These are phyloP conservation scores for Timema podura DNA, from an alignment of 2,888 invertebrate species.

Conservation along the genomic window DNA sequence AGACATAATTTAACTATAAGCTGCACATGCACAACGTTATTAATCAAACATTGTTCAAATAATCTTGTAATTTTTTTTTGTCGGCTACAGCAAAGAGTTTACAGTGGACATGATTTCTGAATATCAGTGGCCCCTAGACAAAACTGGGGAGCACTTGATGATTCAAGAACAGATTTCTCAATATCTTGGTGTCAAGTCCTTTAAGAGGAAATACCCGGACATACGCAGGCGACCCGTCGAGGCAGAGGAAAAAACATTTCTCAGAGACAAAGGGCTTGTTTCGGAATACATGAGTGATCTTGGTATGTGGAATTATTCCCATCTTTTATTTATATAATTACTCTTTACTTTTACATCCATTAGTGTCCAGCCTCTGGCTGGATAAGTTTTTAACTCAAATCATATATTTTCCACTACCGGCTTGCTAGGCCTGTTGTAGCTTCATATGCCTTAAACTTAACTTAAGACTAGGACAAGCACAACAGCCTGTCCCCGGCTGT, in stretches of 20 bases:
- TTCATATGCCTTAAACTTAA: no score
- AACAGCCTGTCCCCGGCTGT: no score
- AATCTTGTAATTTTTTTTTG: neutral
- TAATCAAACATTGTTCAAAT: neutral
- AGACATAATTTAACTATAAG: no score
- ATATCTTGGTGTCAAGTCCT: slow-evolving; percentile 91
- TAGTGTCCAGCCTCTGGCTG: no score
- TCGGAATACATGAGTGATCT: slow-evolving; percentile 90
- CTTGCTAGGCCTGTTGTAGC: no score
- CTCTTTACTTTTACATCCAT: no score
- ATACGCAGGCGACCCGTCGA: slow-evolving; percentile 77
- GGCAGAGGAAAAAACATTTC: slow-evolving; percentile 85
- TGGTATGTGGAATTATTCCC: slow-evolving; percentile 49
- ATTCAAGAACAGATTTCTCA: slow-evolving; percentile 95
- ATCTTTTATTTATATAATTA: no score
- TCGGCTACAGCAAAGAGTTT: slow-evolving; percentile 45
- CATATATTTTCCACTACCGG: no score
- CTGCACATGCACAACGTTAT: no score
- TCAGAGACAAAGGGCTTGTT: slow-evolving; percentile 77
- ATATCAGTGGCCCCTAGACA: slow-evolving; percentile 83
- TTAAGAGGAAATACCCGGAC: slow-evolving; percentile 94
- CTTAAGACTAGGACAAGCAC: no score
- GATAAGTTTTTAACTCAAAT: no score
- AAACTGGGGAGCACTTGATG: slow-evolving; percentile 75
- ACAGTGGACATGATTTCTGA: slow-evolving; percentile 88